Evolutionary conservation across 2,888 invertebrate species (phyloP).

Genomic region (Tipula helvola): DNA sequence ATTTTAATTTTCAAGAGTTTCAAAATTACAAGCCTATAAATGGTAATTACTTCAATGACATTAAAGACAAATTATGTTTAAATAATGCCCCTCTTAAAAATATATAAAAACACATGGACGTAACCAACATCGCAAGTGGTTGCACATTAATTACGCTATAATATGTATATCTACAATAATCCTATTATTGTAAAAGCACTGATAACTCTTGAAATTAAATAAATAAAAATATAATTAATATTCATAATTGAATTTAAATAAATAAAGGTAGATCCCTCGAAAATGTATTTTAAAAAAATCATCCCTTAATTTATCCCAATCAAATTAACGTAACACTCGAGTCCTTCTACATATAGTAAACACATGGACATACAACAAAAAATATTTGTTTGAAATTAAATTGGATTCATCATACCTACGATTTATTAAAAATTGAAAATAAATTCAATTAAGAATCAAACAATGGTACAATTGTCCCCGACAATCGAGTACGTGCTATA

Average conservation of each 20-base stretch:
- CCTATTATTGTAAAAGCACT: neutral
- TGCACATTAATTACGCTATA: neutral
- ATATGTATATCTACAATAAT: neutral
- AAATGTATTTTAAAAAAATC: neutral
- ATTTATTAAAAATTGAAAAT: neutral
- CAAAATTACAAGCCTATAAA: no score
- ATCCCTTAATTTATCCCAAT: slow-evolving; percentile 4
- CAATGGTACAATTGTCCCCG: neutral
- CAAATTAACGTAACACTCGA: neutral
- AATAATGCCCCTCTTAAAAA: no score
- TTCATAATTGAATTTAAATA: neutral
- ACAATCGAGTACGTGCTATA: neutral
- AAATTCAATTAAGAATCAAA: neutral
- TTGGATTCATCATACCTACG: neutral
- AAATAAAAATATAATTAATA: neutral
- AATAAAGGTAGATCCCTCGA: neutral
- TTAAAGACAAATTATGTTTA: no score
- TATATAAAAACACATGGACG: no score
- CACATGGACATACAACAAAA: neutral
- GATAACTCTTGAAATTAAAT: neutral
- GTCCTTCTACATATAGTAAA: neutral
- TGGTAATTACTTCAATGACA: no score
- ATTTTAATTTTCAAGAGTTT: no score
- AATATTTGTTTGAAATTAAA: neutral
- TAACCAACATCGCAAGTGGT: neutral